These are phyloP conservation scores for Sinocyclocheilus grahami DNA, from an alignment of 2,113 vertebrate genomes.

Conservation along the genomic window DNA sequence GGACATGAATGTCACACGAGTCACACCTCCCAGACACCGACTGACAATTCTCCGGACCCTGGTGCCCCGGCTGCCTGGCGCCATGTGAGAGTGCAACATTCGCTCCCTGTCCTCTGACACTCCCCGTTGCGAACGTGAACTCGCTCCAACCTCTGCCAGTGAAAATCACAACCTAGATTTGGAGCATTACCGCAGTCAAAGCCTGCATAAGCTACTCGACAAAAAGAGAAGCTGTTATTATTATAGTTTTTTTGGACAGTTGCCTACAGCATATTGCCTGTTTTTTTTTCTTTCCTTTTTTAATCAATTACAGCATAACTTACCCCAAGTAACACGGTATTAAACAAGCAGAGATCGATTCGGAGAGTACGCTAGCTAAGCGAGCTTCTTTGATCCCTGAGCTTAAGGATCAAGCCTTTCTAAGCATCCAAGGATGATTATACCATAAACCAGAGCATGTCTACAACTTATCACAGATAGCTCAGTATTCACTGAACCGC, in stretches of 20 bases:
- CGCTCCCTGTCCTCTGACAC: background rate
- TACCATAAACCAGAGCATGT: conserved; percentile 13
- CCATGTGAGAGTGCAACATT: conserved; percentile 26
- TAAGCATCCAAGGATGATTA: conserved; percentile 34
- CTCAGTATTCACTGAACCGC: conserved; percentile 6
- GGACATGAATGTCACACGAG: conserved; percentile 77
- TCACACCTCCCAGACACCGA: conserved; percentile 65
- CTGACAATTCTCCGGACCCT: conserved; percentile 69
- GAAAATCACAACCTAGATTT: conserved; percentile 4
- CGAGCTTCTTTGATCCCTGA: conserved; percentile 22
- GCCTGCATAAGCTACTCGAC: background rate
- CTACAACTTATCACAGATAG: background rate
- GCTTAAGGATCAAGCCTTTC: conserved; percentile 34
- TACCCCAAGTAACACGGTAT: conserved; percentile 1
- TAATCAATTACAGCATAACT: conserved; percentile 29
- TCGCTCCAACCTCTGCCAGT: conserved; percentile 17
- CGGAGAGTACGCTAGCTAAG: background rate
- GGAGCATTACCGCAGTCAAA: background rate
- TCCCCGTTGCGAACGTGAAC: background rate
- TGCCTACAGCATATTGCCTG: background rate
- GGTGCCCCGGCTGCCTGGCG: conserved; percentile 54
- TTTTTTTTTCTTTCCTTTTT: background rate
- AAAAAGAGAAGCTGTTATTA: conserved; percentile 1
- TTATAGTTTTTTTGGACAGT: conserved; percentile 7
- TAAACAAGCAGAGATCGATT: conserved; percentile 9